Base-by-base conservation (phyloP, 2,888 invertebrate species). In the Drosophila ustulata region DNA sequence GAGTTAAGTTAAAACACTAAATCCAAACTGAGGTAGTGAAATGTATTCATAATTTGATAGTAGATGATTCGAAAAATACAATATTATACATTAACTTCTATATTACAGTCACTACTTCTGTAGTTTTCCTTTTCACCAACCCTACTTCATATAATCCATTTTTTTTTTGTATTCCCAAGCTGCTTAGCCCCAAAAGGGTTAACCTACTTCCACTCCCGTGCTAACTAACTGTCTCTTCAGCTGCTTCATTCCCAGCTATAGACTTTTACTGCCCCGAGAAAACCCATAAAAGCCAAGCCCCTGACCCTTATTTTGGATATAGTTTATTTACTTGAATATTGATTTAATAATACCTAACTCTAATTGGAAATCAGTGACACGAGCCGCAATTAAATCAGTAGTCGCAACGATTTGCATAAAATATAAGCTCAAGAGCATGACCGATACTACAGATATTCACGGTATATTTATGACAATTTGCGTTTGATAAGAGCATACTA, bases 401-500 rank as follows among this genome's bases (percentile, higher is more conserved):
- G 18, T 41, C 18, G 18, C 1, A 18, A 5, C 39, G 18, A 41
- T 13, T 13, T 41, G 39, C 13, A 41, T 41, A 6, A 3, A 6
- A 8, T 9, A 13, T 25, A 23, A 32, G 43, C 45, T 45, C 25
- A 53, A 43, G 41, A 3, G 13, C 6, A 30, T 23, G 11, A n/a
- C 13, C 25, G 32, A 9, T 1, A 34, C 4, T n/a, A 13, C 32
- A 32, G n/a, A 25, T 25, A 25, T 25, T 25, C 32, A 23, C n/a
- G 9, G 18, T 32, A 39, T 62, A 62, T 62, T 9, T 30, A 61
- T 47, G 55, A 49, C 52, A 69, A 56, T 61, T 57, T 13, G n/a
- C 46, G 49, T 51, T 47, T 39, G 56, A 56, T 55, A 52, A 77
- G 61, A 49, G 61, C 78, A 77, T 61, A 37, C 37, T 32, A 47